Base-by-base conservation (phyloP, 1,140 invertebrate species). In the Lasioglossum albipes region DNA sequence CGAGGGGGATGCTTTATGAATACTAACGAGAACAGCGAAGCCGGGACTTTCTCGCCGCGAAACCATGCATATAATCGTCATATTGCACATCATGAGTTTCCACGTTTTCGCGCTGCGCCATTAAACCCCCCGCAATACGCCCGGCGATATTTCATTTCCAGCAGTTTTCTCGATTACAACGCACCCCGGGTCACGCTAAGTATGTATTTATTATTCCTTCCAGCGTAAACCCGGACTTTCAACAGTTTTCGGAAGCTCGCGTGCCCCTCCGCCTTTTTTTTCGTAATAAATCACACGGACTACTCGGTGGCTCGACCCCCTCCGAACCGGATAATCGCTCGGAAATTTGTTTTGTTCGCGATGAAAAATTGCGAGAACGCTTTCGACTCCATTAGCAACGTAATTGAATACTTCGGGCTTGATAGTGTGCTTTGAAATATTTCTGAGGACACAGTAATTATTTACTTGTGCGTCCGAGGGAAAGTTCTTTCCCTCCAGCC, bases 61-160 rank as follows among this genome's bases (percentile, higher is more conserved):
- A 78, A 64, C 42, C 57, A 62, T 52, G 59, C 68, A 52, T 36
- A 71, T 71, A 64, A 78, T 71, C 75, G 75, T 62, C 68, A 20
- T 71, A 78, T 41, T 27, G 57, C 57, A 59, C 54, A 64, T 69
- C 75, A 36, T 78, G 68, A 71, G 59, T 69, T 78, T 78, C 75
- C 75, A 78, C 57, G 20, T 71, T 78, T 78, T 64, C 57, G 27
- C 45, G n/a, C 42, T n/a, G 59, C 45, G 16, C 68, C 31, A 71
- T 78, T 78, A 71, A 62, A 52, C 13, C 57, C 54, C 45, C 16
- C 18, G 41, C 57, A 45, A 62, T 71, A 64, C 57, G 18, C 13
- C 68, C 7, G 31, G 67, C 45, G 22, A 71, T 71, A 71, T 78
- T 71, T 78, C 75, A 78, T 78, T 78, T 64, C 75, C 68, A 57